A percentile compares a stretch with the other conserved stretches of the same genome.
Evolutionary conservation across 2,113 vertebrate genomes (phyloP).

Genomic region (Haemorhous mexicanus): DNA sequence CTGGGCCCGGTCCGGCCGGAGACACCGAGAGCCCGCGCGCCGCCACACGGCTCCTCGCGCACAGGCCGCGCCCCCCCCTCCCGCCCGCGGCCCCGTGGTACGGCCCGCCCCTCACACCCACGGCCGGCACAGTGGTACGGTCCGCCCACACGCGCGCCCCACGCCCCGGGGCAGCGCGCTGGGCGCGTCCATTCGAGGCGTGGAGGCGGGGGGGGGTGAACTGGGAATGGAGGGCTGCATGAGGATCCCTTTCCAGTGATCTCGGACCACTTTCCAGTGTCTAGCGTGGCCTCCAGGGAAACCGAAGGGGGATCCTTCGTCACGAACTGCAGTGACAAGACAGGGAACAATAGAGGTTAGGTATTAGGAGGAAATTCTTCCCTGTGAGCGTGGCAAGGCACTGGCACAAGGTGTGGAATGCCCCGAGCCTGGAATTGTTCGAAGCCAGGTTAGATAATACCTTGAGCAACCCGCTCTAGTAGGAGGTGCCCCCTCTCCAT

Average conservation of each 20-base stretch:
- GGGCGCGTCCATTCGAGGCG: not conserved
- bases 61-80: too few relatives aligned
- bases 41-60: too few relatives aligned
- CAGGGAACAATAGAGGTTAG: too few relatives aligned
- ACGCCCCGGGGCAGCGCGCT: not conserved
- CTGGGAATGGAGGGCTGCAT: accelerated
- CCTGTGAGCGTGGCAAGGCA: not conserved
- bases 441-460: not conserved
- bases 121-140: not conserved
- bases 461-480: not conserved
- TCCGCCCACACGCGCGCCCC: not conserved
- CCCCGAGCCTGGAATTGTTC: not conserved
- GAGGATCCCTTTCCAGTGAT: accelerated
- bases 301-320: not conserved
- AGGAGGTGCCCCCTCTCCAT: not conserved
- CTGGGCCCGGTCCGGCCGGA: too few relatives aligned
- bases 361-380: not conserved
- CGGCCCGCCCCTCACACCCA: not conserved
- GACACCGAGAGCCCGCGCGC: too few relatives aligned
- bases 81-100: not conserved
- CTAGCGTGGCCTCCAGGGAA: not conserved
- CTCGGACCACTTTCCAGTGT: accelerated
- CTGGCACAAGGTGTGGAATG: not conserved
- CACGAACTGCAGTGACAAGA: not conserved
- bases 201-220: not conserved